These are phyloP conservation scores for Orbicella faveolata DNA, from an alignment of 64 coral and sea anemone genomes.

Conservation along the genomic window DNA sequence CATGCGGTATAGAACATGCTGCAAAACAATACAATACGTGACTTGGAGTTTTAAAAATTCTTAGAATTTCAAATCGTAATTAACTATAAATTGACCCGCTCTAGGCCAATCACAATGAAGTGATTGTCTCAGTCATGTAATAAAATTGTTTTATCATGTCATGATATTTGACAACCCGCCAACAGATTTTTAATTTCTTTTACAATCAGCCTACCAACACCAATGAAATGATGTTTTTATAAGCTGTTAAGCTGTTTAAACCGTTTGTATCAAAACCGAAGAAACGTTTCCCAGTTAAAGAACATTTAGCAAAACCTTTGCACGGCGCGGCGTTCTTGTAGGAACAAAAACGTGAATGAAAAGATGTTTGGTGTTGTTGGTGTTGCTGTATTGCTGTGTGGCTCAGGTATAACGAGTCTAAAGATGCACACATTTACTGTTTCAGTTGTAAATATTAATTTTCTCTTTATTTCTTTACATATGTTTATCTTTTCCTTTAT, in stretches of 20 bases:
- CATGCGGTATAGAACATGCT: too few species aligned
- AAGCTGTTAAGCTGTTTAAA: not conserved
- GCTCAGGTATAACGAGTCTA: not conserved
- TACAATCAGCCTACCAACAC: too few species aligned
- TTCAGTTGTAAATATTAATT: not conserved
- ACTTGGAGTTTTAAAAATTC: too few species aligned
- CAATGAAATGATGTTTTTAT: not conserved
- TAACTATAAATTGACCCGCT: too few species aligned
- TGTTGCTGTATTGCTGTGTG: not conserved
- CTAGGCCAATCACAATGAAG: too few species aligned
- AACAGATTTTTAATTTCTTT: too few species aligned
- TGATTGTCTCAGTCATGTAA: too few species aligned
- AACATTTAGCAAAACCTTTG: not conserved
- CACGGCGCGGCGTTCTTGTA: not conserved
- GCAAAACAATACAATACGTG: too few species aligned
- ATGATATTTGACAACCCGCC: too few species aligned
- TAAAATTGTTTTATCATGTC: too few species aligned
- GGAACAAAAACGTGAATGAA: not conserved
- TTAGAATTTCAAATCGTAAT: too few species aligned
- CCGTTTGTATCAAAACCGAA: not conserved
- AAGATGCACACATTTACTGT: not conserved
- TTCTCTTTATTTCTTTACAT: not conserved
- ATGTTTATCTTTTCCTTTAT: not conserved
- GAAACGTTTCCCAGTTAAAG: not conserved
- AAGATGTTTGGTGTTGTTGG: not conserved